Percentiles rank a stretch among this genome's conserved stretches.
phyloP scores from a whole-genome alignment of 2,888 invertebrate species.

The Sesia bembeciformis region DNA sequence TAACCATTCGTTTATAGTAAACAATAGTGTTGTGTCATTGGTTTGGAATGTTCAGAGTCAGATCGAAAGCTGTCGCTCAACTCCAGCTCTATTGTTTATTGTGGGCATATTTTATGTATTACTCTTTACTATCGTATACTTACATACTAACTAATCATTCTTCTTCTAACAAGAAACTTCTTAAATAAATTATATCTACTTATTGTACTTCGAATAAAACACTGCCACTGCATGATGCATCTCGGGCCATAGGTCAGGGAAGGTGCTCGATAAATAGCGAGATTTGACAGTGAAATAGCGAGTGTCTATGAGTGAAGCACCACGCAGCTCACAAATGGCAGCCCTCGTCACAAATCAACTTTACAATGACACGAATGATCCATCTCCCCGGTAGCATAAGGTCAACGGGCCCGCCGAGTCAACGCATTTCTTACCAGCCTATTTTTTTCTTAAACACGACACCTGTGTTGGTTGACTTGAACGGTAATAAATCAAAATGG shows the following conservation, averaged over 20 bases:
- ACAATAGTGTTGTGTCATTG: no score
- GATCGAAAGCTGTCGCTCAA: no score
- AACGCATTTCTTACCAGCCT: conserved; percentile 18
- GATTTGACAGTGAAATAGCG: conserved; percentile 64
- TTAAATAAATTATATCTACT: conserved; percentile 3
- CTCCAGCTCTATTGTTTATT: no score
- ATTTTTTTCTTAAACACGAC: conserved; percentile 18
- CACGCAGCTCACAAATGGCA: conserved; percentile 23
- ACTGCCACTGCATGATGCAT: conserved; percentile 39
- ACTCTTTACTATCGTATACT: no score
- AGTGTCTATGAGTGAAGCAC: conserved; percentile 28
- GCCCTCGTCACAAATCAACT: conserved; percentile 40
- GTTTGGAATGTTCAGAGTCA: no score
- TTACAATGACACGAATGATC: conserved; percentile 42
- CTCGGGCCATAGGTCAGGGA: conserved; percentile 45
- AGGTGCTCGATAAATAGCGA: conserved; percentile 51
- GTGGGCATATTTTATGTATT: no score
- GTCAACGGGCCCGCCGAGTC: conserved; percentile 30
- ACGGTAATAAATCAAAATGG: not conserved
- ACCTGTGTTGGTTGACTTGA: not conserved
- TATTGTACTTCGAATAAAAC: conserved; percentile 18
- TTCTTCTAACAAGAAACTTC: no score
- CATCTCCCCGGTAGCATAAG: conserved; percentile 40
- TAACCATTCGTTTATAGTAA: no score
- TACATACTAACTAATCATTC: no score